Conservation (phyloP, 2,113 vertebrate genomes). For the Callipepla squamata region DNA sequence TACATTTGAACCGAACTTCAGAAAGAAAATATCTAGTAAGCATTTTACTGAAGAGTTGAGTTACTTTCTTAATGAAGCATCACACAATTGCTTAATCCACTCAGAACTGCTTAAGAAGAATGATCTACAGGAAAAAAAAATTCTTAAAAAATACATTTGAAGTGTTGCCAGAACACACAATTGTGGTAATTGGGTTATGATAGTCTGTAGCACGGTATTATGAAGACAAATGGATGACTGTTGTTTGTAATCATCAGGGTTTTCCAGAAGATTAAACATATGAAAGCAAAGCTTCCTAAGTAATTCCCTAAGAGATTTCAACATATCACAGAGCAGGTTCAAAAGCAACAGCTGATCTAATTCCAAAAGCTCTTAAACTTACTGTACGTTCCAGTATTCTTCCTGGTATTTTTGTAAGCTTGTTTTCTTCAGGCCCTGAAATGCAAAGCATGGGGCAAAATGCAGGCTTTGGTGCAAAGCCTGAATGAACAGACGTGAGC, state of each 20-base stretch:
- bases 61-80: conserved; percentile 73
- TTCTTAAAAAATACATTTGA: conserved; percentile 69
- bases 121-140: conserved; percentile 33
- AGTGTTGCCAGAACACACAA: conserved; percentile 64
- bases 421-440: conserved; percentile 30
- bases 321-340: conserved; percentile 61
- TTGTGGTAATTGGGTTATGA: conserved; percentile 56
- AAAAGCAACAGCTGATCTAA: conserved; percentile 71
- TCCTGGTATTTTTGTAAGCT: conserved; percentile 48
- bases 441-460: conserved; percentile 26
- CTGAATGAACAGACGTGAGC: conserved; percentile 27
- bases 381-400: conserved; percentile 62
- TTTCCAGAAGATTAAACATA: conserved; percentile 68
- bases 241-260: conserved; percentile 69
- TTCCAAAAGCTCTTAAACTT: conserved; percentile 64
- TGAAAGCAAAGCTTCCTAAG: conserved; percentile 65
- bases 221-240: conserved; percentile 68
- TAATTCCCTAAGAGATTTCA: conserved; percentile 70
- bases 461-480: conserved; percentile 9
- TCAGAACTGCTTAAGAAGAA: conserved; percentile 73
- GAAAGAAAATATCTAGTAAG: conserved; percentile 11
- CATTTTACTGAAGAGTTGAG: background rate
- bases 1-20: background rate
- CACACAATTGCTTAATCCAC: conserved; percentile 72
- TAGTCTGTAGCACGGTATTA: conserved; percentile 52